These are phyloP conservation scores for Ceyx margarethae DNA, from an alignment of 2,113 vertebrate genomes.

Conservation along the genomic window DNA sequence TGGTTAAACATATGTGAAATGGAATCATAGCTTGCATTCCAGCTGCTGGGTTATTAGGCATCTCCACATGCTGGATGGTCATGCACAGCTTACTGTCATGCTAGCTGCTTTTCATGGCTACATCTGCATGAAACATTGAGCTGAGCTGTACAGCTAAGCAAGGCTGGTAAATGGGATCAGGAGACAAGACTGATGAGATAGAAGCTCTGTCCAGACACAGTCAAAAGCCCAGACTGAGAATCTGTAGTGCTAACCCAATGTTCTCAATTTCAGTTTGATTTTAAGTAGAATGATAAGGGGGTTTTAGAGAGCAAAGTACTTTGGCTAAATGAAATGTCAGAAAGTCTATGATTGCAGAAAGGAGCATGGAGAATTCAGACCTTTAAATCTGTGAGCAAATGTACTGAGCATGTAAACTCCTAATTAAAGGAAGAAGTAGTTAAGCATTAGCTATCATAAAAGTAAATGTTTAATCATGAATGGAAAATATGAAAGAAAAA, in stretches of 20 bases:
- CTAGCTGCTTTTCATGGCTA: background rate
- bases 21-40: background rate
- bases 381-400: background rate
- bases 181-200: background rate
- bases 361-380: background rate
- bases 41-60: background rate
- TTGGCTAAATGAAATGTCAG: background rate
- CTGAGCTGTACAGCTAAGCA: background rate
- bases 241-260: background rate
- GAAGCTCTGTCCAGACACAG: background rate
- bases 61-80: background rate
- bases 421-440: background rate
- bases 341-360: background rate
- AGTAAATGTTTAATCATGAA: background rate
- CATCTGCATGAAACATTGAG: background rate
- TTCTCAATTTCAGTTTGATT: constrained; percentile 1
- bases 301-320: background rate
- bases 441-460: background rate
- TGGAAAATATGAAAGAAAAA: background rate
- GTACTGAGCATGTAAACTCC: background rate
- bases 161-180: background rate
- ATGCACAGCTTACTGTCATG: background rate
- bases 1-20: background rate
- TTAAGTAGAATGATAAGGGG: background rate
- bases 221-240: background rate